Evolutionary conservation across 1,140 invertebrate species (phyloP).

Genomic region (Drosophila busckii): DNA sequence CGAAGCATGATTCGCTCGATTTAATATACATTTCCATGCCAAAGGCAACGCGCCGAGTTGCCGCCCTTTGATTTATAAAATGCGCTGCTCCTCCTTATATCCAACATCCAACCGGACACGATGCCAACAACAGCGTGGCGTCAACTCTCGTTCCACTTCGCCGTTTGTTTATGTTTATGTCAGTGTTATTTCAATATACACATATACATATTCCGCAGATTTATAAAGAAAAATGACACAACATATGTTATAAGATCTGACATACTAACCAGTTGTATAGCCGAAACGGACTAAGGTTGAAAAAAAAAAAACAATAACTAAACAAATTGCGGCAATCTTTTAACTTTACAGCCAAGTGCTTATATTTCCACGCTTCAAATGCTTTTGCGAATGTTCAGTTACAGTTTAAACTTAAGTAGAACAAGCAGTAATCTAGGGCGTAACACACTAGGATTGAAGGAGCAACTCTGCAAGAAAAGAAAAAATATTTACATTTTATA

Average conservation of each 20-base stretch:
- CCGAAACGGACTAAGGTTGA: background rate
- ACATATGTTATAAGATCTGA: background rate
- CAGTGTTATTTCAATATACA: slow-evolving; percentile 41
- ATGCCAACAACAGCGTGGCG: slow-evolving; percentile 5
- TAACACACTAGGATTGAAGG: slow-evolving; percentile 17
- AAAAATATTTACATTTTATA: background rate
- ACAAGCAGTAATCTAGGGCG: slow-evolving; percentile 41
- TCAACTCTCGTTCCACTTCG: slow-evolving; percentile 16
- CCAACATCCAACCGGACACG: slow-evolving; percentile 22
- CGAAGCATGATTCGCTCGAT: slow-evolving; percentile 74
- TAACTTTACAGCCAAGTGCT: slow-evolving; percentile 52
- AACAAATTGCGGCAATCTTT: slow-evolving; percentile 6
- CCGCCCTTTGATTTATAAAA: slow-evolving; percentile 73
- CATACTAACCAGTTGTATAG: background rate
- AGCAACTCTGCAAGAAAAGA: slow-evolving; percentile 34
- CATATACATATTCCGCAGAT: slow-evolving; percentile 28
- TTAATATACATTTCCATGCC: slow-evolving; percentile 73
- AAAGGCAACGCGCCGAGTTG: slow-evolving; percentile 72
- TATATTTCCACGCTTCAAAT: slow-evolving; percentile 73
- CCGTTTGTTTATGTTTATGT: slow-evolving; percentile 62
- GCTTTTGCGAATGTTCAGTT: slow-evolving; percentile 65
- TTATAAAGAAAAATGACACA: slow-evolving; percentile 18
- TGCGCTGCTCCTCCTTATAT: slow-evolving; percentile 22
- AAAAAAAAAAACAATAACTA: slow-evolving; percentile 2
- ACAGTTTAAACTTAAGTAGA: slow-evolving; percentile 50